These are phyloP conservation scores for Anastrepha ludens DNA, from an alignment of 1,140 invertebrate species.

Conservation along the genomic window DNA sequence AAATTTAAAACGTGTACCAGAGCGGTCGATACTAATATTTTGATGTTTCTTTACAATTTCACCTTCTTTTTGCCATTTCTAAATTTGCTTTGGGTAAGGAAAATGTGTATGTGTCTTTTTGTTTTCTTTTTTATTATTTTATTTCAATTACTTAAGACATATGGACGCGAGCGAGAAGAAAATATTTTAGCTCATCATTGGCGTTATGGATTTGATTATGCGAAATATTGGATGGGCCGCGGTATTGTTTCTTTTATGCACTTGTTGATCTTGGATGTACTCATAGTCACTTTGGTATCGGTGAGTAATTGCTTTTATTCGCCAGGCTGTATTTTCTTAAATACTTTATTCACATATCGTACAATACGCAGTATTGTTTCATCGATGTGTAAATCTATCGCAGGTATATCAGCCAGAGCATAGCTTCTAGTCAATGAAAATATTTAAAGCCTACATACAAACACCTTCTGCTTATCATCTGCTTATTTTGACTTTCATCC, in stretches of 20 bases:
- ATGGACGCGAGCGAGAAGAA: conserved; percentile 62
- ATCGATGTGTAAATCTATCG: too few species aligned
- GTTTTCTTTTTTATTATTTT: not conserved
- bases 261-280: conserved; percentile 57
- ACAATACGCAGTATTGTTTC: too few species aligned
- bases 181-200: conserved; percentile 67
- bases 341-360: too few species aligned
- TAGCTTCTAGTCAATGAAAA: too few species aligned
- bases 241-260: conserved; percentile 62
- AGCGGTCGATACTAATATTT: not conserved
- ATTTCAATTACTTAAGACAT: conserved; percentile 58
- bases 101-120: not conserved
- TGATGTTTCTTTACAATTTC: conserved; percentile 46
- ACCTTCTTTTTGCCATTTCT: conserved; percentile 55
- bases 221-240: conserved; percentile 60
- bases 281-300: conserved; percentile 15
- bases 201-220: conserved; percentile 65
- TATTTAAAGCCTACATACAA: too few species aligned
- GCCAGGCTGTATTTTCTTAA: not conserved
- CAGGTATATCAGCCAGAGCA: too few species aligned
- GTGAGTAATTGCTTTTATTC: conserved; percentile 58
- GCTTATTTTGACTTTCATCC: too few species aligned
- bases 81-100: conserved; percentile 45
- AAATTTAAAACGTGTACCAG: not conserved
- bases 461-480: too few species aligned